These are phyloP conservation scores for Drepana arcuata DNA, from an alignment of 1,140 invertebrate species.

Conservation along the genomic window DNA sequence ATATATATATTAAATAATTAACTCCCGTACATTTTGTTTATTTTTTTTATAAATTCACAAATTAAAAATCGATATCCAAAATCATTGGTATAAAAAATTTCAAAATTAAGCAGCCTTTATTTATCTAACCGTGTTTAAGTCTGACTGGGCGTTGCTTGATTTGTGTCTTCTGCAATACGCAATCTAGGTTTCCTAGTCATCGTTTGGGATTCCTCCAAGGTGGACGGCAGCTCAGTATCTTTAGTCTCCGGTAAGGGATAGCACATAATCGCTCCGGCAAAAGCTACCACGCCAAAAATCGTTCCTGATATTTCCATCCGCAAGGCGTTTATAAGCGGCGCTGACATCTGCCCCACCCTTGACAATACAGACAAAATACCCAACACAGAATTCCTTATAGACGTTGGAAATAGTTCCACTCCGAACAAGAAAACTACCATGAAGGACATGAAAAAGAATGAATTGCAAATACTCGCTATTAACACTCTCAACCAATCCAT, in stretches of 20 bases:
- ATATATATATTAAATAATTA: too few relatives aligned
- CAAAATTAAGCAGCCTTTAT: too few relatives aligned
- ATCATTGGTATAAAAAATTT: too few relatives aligned
- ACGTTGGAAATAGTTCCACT: conserved; percentile 74
- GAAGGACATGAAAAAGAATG: conserved; percentile 70
- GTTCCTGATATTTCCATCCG: conserved; percentile 70
- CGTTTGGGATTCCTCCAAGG: conserved; percentile 29
- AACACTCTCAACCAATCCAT: conserved; percentile 29
- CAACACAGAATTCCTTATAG: conserved; percentile 70
- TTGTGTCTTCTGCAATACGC: too few relatives aligned
- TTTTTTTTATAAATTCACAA: too few relatives aligned
- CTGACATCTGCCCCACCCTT: conserved; percentile 68
- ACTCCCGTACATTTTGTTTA: too few relatives aligned
- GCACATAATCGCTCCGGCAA: conserved; percentile 74
- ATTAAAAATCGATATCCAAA: too few relatives aligned
- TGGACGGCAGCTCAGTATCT: conserved; percentile 36
- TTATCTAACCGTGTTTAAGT: too few relatives aligned
- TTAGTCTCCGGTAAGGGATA: conserved; percentile 72
- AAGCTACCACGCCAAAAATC: conserved; percentile 76
- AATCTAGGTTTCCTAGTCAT: conserved; percentile 14
- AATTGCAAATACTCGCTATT: conserved; percentile 72
- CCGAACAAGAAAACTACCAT: conserved; percentile 72
- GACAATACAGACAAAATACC: conserved; percentile 71
- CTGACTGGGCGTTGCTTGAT: too few relatives aligned
- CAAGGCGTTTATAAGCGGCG: conserved; percentile 60